These are phyloP conservation scores for Anticlea derivata DNA, from an alignment of 2,888 invertebrate genomes.

Conservation along the genomic window DNA sequence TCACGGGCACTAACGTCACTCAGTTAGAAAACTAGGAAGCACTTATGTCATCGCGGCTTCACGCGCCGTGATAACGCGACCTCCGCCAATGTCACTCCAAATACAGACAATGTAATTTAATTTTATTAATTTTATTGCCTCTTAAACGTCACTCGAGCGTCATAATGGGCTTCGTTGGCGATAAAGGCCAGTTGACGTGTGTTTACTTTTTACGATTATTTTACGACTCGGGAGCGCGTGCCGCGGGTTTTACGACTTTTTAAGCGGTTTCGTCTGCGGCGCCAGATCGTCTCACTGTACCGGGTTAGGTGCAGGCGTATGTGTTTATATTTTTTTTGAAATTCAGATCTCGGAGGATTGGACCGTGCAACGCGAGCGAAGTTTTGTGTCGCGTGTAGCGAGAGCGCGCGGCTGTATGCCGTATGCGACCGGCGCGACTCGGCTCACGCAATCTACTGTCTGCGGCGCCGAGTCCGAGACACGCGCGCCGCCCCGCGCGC, in stretches of 20 bases:
- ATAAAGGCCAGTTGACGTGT: slow-evolving; percentile 81
- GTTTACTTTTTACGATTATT: slow-evolving; percentile 85
- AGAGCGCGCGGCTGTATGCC: slow-evolving; percentile 65
- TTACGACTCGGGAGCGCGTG: slow-evolving; percentile 79
- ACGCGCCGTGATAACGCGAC: slow-evolving; percentile 78
- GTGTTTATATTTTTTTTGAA: slow-evolving; percentile 45
- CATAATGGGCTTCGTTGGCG: slow-evolving; percentile 80
- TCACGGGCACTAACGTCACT: slow-evolving; percentile 78
- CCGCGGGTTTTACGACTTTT: slow-evolving; percentile 80
- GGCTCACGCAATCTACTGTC: slow-evolving; percentile 87
- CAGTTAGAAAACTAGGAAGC: slow-evolving; percentile 56
- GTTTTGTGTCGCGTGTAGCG: slow-evolving; percentile 71
- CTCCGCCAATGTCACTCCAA: slow-evolving; percentile 77
- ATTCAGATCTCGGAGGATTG: slow-evolving; percentile 52
- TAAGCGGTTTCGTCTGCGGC: slow-evolving; percentile 70
- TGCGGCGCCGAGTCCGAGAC: slow-evolving; percentile 77
- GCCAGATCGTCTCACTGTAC: slow-evolving; percentile 59
- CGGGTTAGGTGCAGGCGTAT: slow-evolving; percentile 30
- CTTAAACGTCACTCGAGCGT: slow-evolving; percentile 83
- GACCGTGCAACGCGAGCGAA: slow-evolving; percentile 70
- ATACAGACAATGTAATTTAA: slow-evolving; percentile 73
- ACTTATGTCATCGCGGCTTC: slow-evolving; percentile 82
- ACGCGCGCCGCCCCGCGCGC: slow-evolving; percentile 85
- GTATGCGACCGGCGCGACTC: slow-evolving; percentile 84
- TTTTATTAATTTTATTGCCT: slow-evolving; percentile 83